These are phyloP conservation scores for Steinernema hermaphroditum DNA, from an alignment of 2,888 invertebrate genomes.

Conservation along the genomic window DNA sequence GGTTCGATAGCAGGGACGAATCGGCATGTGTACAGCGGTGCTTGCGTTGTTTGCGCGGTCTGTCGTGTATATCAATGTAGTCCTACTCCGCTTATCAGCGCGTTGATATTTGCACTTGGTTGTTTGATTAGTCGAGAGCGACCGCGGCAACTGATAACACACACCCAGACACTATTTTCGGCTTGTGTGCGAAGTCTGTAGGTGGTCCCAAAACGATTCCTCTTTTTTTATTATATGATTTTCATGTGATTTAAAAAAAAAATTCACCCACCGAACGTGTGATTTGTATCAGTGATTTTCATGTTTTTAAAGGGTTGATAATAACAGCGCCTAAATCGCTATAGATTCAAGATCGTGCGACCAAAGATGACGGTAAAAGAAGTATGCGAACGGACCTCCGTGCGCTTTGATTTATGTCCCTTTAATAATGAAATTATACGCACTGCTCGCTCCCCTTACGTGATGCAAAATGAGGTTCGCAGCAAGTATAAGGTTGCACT, in stretches of 20 bases:
- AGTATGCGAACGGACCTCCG: no score
- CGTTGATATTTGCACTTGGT: neutral
- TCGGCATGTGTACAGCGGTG: neutral
- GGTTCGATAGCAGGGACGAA: no score
- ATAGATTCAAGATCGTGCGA: no score
- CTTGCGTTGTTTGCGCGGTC: neutral
- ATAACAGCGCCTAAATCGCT: no score
- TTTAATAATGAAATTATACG: no score
- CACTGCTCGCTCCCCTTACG: no score
- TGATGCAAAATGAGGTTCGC: no score
- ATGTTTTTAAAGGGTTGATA: no score
- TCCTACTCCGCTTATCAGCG: neutral
- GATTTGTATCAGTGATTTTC: neutral
- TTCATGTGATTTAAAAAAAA: neutral
- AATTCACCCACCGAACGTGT: neutral
- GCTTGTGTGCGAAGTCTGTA: constrained; percentile 15
- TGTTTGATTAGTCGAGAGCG: neutral
- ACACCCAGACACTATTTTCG: neutral
- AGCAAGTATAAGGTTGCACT: neutral
- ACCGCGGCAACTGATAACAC: constrained; percentile 9
- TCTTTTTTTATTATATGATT: neutral
- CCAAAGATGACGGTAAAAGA: no score
- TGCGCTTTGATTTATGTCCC: no score
- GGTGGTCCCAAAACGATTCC: constrained; percentile 10
- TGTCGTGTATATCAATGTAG: neutral